Conservation (phyloP, 2,888 invertebrate genomes). For the Panopea generosa region DNA sequence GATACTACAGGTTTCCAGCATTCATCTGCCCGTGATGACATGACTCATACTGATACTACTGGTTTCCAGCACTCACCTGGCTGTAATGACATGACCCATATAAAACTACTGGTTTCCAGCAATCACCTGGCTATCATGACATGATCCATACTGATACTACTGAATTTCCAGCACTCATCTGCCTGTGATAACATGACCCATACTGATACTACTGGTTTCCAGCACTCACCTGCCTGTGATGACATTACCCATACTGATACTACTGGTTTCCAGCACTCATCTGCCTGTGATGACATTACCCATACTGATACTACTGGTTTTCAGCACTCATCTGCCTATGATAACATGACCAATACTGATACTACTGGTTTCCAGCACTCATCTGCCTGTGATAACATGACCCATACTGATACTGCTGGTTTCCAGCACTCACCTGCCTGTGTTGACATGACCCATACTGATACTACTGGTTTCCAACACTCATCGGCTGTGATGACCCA, state of each 20-base stretch:
- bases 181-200: slow-evolving; percentile 1
- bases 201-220: slow-evolving; percentile 2
- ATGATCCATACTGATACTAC: too few species aligned
- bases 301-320: neutral
- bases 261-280: neutral
- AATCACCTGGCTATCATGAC: too few species aligned
- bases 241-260: too few species aligned
- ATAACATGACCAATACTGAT: slow-evolving; percentile 3
- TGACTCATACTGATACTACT: neutral
- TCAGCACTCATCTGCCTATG: neutral
- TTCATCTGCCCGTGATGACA: too few species aligned
- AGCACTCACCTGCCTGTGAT: too few species aligned
- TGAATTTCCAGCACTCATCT: neutral
- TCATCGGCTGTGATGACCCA: too few species aligned
- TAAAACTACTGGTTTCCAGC: neutral
- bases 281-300: too few species aligned
- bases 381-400: too few species aligned
- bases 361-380: neutral
- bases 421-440: slow-evolving; percentile 3
- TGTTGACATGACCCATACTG: slow-evolving; percentile 3
- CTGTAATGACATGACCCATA: slow-evolving; percentile 3
- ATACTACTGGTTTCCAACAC: neutral
- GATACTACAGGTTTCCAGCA: too few species aligned
- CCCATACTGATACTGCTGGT: too few species aligned
- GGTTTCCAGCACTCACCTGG: neutral